Evolutionary conservation across 2,797 vertebrate species (phyloP).

Genomic region (Sternarchorhynchus goeldii): DNA sequence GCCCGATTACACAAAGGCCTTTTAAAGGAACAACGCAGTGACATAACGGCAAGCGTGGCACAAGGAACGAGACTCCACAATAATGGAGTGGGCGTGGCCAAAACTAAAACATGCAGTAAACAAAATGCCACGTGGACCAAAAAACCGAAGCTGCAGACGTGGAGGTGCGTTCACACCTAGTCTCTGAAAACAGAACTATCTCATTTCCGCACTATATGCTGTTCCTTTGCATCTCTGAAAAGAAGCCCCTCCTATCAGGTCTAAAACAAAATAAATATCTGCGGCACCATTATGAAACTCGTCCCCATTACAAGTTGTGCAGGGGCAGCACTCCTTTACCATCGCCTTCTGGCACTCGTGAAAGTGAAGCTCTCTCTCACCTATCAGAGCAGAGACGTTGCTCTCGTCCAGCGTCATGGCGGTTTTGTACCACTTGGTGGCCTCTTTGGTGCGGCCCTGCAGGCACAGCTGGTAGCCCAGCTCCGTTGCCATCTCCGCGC

Average conservation of each 20-base stretch:
- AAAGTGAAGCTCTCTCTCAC: conserved; percentile 69
- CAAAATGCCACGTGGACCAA: too few relatives aligned
- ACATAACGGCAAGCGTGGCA: too few relatives aligned
- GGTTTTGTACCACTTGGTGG: conserved; percentile 88
- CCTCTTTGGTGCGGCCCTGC: conserved; percentile 86
- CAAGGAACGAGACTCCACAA: too few relatives aligned
- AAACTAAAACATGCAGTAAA: too few relatives aligned
- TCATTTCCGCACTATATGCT: neutral
- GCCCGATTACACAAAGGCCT: too few relatives aligned
- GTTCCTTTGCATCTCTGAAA: neutral
- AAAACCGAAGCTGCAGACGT: too few relatives aligned
- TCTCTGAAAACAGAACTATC: neutral
- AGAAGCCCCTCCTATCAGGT: neutral
- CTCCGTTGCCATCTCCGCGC: conserved; percentile 90
- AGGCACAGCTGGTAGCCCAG: conserved; percentile 92
- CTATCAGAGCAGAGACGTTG: conserved; percentile 85
- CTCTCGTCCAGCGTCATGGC: conserved; percentile 90
- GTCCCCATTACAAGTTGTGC: neutral
- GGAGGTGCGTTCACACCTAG: too few relatives aligned
- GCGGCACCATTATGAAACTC: neutral
- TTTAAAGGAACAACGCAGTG: too few relatives aligned
- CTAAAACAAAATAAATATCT: neutral
- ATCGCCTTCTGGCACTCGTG: neutral
- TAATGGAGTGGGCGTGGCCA: too few relatives aligned
- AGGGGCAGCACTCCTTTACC: neutral